phyloP scores from a whole-genome alignment of 2,113 vertebrate genomes.

The Rallus limicola region DNA sequence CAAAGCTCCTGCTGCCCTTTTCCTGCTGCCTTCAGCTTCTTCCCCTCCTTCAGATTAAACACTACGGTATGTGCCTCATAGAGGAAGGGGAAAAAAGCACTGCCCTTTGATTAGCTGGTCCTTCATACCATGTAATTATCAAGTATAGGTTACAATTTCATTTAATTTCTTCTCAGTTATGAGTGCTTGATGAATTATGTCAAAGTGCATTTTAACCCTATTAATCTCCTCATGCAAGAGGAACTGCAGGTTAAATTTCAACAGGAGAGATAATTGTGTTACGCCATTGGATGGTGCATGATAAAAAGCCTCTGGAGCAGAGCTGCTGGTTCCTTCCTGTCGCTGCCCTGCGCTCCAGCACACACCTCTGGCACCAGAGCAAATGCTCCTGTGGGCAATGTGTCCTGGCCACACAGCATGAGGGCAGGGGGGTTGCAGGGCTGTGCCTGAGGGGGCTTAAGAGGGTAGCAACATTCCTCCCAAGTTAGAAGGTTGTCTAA shows the following conservation, averaged over 20 bases:
- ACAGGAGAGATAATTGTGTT: conserved; percentile 3
- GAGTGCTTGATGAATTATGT: background rate
- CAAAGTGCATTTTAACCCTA: background rate
- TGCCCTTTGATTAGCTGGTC: background rate
- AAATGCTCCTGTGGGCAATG: background rate
- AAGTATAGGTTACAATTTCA: background rate
- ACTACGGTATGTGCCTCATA: background rate
- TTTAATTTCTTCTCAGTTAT: background rate
- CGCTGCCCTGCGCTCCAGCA: background rate
- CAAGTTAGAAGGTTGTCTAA: background rate
- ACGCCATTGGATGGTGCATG: background rate
- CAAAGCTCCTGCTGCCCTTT: background rate
- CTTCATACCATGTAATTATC: background rate
- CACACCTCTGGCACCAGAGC: background rate
- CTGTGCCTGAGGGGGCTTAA: background rate
- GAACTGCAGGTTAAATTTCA: conserved; percentile 43
- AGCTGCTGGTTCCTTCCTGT: background rate
- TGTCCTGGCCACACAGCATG: background rate
- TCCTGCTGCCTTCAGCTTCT: background rate
- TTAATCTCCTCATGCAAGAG: background rate
- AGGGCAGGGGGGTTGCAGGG: background rate
- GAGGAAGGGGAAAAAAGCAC: background rate
- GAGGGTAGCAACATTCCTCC: background rate
- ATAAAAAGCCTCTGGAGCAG: background rate
- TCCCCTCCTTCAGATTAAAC: background rate